Evolutionary conservation across 2,113 vertebrate species (phyloP).

Genomic region (Fregata magnificens): DNA sequence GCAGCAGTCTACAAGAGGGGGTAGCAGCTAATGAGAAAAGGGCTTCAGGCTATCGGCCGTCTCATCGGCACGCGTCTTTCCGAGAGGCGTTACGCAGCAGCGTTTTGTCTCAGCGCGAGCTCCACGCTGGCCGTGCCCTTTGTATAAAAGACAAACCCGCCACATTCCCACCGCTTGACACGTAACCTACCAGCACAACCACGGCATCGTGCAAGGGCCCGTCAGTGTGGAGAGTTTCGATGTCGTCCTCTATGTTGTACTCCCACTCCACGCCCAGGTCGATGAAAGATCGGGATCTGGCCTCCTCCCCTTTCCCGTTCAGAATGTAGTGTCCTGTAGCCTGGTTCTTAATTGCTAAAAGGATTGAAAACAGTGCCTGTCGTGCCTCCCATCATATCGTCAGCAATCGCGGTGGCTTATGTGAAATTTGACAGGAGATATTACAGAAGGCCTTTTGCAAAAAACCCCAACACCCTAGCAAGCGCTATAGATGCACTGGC

Average conservation of each 20-base stretch:
- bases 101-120: background rate
- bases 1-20: background rate
- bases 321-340: slow-evolving; percentile 96
- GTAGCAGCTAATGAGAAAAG: background rate
- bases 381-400: background rate
- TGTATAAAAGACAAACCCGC: background rate
- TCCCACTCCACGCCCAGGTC: slow-evolving; percentile 96
- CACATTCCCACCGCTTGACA: fast-evolving
- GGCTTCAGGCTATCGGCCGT: background rate
- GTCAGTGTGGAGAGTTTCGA: slow-evolving; percentile 90
- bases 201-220: slow-evolving; percentile 90
- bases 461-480: background rate
- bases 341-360: slow-evolving; percentile 96
- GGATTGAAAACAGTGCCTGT: background rate
- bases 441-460: background rate
- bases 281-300: slow-evolving; percentile 89
- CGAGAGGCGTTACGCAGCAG: background rate
- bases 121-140: fast-evolving
- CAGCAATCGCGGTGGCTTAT: background rate
- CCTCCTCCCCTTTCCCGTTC: slow-evolving; percentile 91
- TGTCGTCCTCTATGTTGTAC: slow-evolving; percentile 86
- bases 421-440: background rate
- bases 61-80: fast-evolving
- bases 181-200: slow-evolving; percentile 86
- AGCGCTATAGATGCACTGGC: background rate